Conservation (phyloP, 1,140 invertebrate genomes). For the Bombus pascuorum region DNA sequence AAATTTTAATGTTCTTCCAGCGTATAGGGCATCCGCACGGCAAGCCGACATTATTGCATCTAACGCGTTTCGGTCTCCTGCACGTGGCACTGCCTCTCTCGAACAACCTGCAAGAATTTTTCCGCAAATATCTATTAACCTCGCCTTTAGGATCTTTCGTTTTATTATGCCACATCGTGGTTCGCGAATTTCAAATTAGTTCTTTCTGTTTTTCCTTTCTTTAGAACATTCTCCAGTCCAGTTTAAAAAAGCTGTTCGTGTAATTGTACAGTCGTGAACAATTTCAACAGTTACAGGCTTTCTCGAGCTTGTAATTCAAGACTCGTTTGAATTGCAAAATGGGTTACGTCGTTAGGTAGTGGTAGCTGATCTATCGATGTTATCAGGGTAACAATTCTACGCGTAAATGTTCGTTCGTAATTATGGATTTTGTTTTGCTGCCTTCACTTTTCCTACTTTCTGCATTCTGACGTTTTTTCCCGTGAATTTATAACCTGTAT, state of each 20-base stretch:
- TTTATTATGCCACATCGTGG: constrained; percentile 37
- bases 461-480: too few relatives aligned
- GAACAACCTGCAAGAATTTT: constrained; percentile 49
- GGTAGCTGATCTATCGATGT: not conserved
- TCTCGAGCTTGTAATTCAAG: not conserved
- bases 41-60: constrained; percentile 63
- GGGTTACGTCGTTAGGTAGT: not conserved
- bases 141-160: not conserved
- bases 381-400: not conserved
- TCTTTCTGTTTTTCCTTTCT: not conserved
- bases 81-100: constrained; percentile 52
- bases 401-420: not conserved
- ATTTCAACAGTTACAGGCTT: not conserved
- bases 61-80: constrained; percentile 54
- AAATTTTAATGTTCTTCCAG: constrained; percentile 70
- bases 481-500: too few relatives aligned
- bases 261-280: not conserved
- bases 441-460: not conserved
- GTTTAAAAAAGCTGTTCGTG: not conserved
- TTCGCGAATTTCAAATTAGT: constrained; percentile 34
- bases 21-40: constrained; percentile 51
- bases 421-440: not conserved
- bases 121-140: constrained; percentile 41
- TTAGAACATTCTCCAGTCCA: not conserved
- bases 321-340: not conserved